These are phyloP conservation scores for Oceanodroma leucorhoa DNA, from an alignment of 2,797 vertebrate genomes.

Conservation along the genomic window DNA sequence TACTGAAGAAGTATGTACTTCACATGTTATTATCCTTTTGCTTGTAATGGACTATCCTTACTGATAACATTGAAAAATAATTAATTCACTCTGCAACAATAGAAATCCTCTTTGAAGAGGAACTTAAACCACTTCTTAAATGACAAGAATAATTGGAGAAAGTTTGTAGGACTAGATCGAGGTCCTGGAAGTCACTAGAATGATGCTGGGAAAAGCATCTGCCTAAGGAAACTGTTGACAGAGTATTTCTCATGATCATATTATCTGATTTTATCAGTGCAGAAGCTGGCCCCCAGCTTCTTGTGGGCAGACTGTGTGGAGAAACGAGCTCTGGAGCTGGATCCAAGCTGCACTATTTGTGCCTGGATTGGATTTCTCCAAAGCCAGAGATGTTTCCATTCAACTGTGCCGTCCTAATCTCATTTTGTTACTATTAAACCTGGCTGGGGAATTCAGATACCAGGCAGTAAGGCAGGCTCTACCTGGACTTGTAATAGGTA, in stretches of 20 bases:
- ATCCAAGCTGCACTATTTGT: background rate
- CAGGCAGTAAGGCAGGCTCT: background rate
- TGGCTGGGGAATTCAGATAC: background rate
- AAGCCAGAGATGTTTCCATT: background rate
- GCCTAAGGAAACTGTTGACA: background rate
- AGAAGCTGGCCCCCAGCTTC: background rate
- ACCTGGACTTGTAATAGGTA: constrained; percentile 94
- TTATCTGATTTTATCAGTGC: constrained; percentile 8
- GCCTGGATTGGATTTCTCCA: background rate
- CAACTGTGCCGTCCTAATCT: background rate
- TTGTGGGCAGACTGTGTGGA: background rate
- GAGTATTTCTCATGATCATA: background rate
- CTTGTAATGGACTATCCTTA: background rate
- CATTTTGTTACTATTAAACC: background rate
- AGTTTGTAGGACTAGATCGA: background rate
- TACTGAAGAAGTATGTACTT: background rate
- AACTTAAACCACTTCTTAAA: background rate
- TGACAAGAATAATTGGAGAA: background rate
- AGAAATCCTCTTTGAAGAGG: constrained; percentile 7
- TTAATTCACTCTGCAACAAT: background rate
- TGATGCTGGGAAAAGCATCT: background rate
- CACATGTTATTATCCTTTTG: background rate
- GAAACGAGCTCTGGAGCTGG: background rate
- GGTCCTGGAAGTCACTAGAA: background rate
- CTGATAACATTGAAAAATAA: background rate